Percentiles rank a stretch among this genome's conserved stretches.
phyloP scores from a whole-genome alignment of 2,113 vertebrate genomes.

The Lethenteron reissneri region DNA sequence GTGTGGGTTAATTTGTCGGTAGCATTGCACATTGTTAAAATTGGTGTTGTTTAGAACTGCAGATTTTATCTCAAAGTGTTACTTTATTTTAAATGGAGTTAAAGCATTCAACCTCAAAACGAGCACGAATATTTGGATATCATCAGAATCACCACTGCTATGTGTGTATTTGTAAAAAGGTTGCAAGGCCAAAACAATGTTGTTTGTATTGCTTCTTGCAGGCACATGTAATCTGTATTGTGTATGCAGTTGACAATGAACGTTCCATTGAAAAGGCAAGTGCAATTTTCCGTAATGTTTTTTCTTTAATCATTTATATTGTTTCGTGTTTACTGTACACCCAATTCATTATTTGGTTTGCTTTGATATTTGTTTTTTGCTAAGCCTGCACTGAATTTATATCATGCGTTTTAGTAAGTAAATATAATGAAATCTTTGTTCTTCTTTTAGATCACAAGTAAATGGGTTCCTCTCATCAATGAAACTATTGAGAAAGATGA shows the following conservation, averaged over 20 bases:
- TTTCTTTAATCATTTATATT: neutral
- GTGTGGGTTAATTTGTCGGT: too few species aligned
- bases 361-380: slow-evolving; percentile 5
- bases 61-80: too few species aligned
- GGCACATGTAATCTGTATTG: slow-evolving; percentile 98
- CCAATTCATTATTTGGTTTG: neutral
- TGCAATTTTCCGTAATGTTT: neutral
- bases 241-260: slow-evolving; percentile 94
- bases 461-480: slow-evolving; percentile 96
- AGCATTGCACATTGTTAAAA: too few species aligned
- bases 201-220: slow-evolving; percentile 21
- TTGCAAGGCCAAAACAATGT: neutral
- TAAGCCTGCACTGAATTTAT: neutral
- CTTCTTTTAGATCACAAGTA: slow-evolving; percentile 62
- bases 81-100: slow-evolving; percentile 4
- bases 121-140: too few species aligned
- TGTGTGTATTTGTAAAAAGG: too few species aligned
- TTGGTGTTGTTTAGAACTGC: too few species aligned
- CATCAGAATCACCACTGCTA: too few species aligned
- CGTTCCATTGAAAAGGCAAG: slow-evolving; percentile 92
- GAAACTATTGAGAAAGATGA: slow-evolving; percentile 93
- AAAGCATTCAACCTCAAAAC: too few species aligned
- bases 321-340: neutral
- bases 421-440: neutral
- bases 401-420: neutral